phyloP scores from a whole-genome alignment of 2,888 invertebrate species.

The Tipula vernalis region DNA sequence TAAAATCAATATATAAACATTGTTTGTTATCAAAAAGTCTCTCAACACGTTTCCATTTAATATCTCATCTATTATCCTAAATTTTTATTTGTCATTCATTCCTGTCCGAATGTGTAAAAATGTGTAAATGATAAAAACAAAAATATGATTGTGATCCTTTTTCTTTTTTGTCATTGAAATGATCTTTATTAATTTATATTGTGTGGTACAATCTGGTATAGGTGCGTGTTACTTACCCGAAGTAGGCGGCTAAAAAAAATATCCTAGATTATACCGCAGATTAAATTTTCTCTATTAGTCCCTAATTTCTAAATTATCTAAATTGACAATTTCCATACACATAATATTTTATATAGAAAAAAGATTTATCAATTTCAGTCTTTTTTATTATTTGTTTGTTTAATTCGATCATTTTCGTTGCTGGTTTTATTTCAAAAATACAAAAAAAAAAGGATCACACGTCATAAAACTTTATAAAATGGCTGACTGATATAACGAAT shows the following conservation, averaged over 20 bases:
- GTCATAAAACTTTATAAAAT: not conserved
- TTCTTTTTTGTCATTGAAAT: not conserved
- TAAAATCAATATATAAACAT: not conserved
- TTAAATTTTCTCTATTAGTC: not conserved
- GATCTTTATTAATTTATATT: not conserved
- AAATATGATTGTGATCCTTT: not conserved
- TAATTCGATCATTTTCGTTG: not conserved
- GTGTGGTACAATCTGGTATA: not conserved
- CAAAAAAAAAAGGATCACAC: not conserved
- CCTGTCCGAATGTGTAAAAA: not conserved
- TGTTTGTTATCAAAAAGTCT: not conserved
- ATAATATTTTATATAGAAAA: not conserved
- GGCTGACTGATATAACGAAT: not conserved
- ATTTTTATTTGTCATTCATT: not conserved
- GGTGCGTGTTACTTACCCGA: not conserved
- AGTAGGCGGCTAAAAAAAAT: not conserved
- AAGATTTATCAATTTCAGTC: not conserved
- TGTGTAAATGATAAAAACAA: not conserved
- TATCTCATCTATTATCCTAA: not conserved
- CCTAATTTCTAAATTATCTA: not conserved
- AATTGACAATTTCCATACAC: constrained; percentile 4
- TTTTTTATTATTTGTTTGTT: not conserved
- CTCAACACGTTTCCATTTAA: not conserved
- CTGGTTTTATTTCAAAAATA: not conserved
- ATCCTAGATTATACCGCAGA: not conserved